These are phyloP conservation scores for Laspeyria flexula DNA, from an alignment of 2,888 invertebrate genomes.

Conservation along the genomic window DNA sequence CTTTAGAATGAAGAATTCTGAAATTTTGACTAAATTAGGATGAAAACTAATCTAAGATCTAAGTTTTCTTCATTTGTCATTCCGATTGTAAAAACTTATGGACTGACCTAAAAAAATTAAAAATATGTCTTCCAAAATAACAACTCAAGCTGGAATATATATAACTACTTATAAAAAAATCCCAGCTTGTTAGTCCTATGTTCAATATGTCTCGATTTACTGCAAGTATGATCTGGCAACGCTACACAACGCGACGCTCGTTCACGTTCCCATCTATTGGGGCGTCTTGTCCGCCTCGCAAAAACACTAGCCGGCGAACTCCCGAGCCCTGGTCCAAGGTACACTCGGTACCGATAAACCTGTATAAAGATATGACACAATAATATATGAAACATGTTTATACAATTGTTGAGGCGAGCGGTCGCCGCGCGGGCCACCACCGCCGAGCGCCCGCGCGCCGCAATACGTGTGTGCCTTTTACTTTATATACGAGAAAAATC, in stretches of 20 bases:
- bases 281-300: conserved; percentile 63
- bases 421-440: conserved; percentile 51
- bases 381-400: conserved; percentile 66
- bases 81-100: conserved; percentile 14
- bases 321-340: conserved; percentile 62
- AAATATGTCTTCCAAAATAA: conserved; percentile 11
- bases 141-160: too few relatives aligned
- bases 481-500: conserved; percentile 78
- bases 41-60: background rate
- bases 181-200: conserved; percentile 1
- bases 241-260: too few relatives aligned
- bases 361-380: conserved; percentile 67
- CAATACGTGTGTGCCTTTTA: conserved; percentile 79
- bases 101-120: conserved; percentile 7
- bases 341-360: conserved; percentile 52
- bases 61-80: too few relatives aligned
- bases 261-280: conserved; percentile 32
- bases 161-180: too few relatives aligned
- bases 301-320: conserved; percentile 73
- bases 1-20: background rate
- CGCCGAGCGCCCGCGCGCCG: conserved; percentile 55
- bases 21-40: background rate
- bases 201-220: background rate
- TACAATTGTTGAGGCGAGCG: conserved; percentile 51
- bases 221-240: conserved; percentile 4